Evolutionary conservation across 2,888 invertebrate species (phyloP), one percentile per base, ranked within the genome.

Genomic region (Prenolepis imparis): DNA sequence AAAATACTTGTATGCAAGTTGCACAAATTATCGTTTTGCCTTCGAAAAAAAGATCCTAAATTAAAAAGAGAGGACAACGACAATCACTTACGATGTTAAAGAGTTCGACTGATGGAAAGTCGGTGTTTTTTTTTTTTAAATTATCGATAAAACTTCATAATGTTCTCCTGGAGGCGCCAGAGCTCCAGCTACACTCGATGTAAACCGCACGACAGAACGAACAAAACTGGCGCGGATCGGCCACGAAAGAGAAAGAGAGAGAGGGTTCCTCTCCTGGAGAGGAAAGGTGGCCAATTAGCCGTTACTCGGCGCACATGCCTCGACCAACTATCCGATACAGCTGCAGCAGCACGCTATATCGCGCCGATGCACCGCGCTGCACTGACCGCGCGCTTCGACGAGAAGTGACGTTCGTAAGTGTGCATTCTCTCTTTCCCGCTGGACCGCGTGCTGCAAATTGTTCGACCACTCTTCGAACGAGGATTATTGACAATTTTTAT

Each of bases 261-360:
- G 85, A 84, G 77, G 85, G 83, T 88, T 91, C 90, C 88, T 90
- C 91, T 90, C 89, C 86, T 85, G 88, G 89, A 88, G 91, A 90
- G 92, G 91, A 93, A 93, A 93, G 92, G 93, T 93, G 94, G 94
- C 92, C 94, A 94, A 94, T 94, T 94, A 94, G 93, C 94, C 94
- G 94, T 94, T 94, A 94, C 93, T 92, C 91, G 90, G 90, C 87
- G 87, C 91, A 90, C 90, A 91, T 91, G 91, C 90, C 90, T 87
- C 84, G 80, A 90, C 85, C 87, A 88, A 90, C 86, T 89, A 89
- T 85, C 85, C 87, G 74, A 83, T 84, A 84, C 90, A 90, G 89
- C 90, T 90, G 90, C 89, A 85, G 81, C 72, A 72, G 73, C 77
- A 66, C 39, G 55, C 52, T 64, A 52, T 61, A 68, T 32, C 88